Conservation (phyloP, 2,113 vertebrate species). For the Myotis lucifugus region DNA sequence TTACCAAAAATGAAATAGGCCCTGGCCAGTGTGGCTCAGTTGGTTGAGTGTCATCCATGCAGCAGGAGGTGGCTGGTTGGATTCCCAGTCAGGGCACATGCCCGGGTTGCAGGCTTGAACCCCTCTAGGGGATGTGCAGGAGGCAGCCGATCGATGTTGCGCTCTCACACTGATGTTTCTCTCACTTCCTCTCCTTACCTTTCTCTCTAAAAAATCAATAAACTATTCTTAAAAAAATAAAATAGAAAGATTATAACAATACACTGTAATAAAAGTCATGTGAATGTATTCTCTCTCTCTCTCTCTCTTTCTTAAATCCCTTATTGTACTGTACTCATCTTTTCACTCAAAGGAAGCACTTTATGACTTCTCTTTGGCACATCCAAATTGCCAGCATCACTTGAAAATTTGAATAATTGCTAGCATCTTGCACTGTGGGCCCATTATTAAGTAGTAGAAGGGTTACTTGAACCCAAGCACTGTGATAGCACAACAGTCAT, state of each 20-base stretch:
- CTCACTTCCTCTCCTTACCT: no score
- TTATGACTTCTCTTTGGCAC: not conserved
- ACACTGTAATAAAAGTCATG: not conserved
- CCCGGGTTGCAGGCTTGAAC: no score
- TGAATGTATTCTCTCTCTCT: not conserved
- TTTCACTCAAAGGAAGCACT: not conserved
- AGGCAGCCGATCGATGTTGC: no score
- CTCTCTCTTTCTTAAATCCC: not conserved
- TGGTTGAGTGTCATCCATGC: no score
- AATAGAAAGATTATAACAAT: not conserved
- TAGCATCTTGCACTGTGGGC: not conserved
- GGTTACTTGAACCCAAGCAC: not conserved
- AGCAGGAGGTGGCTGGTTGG: no score
- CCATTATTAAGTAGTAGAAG: not conserved
- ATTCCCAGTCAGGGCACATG: no score
- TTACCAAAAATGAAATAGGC: not conserved
- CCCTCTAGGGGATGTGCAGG: no score
- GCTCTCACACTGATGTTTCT: no score
- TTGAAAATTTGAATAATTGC: not conserved
- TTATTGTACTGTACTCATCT: not conserved
- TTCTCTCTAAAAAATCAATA: no score
- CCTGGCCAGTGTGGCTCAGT: no score
- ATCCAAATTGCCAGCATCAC: not conserved
- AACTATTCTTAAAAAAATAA: not conserved
- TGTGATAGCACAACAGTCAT: no score